These are phyloP conservation scores for Hemichromis elongatus DNA, from an alignment of 2,113 vertebrate species.

Conservation along the genomic window DNA sequence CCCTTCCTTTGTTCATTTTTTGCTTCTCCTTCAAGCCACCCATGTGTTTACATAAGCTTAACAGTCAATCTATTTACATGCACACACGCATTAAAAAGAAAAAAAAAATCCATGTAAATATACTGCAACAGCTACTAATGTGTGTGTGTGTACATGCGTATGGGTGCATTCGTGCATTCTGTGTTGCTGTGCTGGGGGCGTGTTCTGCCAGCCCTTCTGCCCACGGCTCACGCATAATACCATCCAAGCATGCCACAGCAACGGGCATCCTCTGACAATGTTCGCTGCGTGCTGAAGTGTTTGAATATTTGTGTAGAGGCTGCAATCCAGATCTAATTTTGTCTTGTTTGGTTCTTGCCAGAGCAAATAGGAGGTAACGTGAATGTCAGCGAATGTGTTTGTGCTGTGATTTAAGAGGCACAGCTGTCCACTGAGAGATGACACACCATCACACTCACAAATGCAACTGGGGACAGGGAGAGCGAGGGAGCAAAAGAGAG, in stretches of 20 bases:
- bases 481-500: neutral
- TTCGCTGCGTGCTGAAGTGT: slow-evolving; percentile 8
- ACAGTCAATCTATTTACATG: slow-evolving; percentile 16
- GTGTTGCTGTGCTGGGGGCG: slow-evolving; percentile 51
- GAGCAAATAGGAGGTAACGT: slow-evolving; percentile 73
- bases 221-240: slow-evolving; percentile 51
- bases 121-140: slow-evolving; percentile 43
- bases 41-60: slow-evolving; percentile 14
- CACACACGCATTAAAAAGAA: neutral
- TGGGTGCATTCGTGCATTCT: slow-evolving; percentile 40
- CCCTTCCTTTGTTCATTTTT: slow-evolving; percentile 21
- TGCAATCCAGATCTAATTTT: slow-evolving; percentile 72
- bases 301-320: slow-evolving; percentile 44
- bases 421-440: slow-evolving; percentile 82
- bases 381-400: slow-evolving; percentile 61
- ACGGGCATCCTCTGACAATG: slow-evolving; percentile 17
- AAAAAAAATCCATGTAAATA: neutral
- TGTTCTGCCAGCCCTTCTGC: slow-evolving; percentile 56
- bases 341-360: slow-evolving; percentile 72
- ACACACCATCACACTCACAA: slow-evolving; percentile 68
- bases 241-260: slow-evolving; percentile 62
- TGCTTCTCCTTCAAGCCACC: slow-evolving; percentile 33
- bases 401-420: slow-evolving; percentile 72
- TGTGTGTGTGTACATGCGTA: slow-evolving; percentile 17
- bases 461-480: slow-evolving; percentile 31